Conservation (phyloP, 1,140 invertebrate species). For the Colletes gigas region DNA sequence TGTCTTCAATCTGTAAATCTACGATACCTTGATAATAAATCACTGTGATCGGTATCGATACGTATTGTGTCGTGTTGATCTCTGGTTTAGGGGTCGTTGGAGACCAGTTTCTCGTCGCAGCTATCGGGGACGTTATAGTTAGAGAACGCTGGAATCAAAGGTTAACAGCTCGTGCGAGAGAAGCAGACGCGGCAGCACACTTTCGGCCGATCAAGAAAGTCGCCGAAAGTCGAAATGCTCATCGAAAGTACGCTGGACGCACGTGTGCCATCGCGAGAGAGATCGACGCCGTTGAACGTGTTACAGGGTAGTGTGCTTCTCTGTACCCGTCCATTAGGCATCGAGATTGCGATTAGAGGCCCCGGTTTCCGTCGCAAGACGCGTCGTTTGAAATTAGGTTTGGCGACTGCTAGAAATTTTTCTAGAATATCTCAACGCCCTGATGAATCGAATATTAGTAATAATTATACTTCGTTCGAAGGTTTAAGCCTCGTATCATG, state of each 20-base stretch:
- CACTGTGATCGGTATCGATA: not conserved
- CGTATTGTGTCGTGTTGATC: not conserved
- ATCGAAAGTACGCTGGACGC: slow-evolving; percentile 21
- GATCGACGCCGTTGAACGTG: slow-evolving; percentile 26
- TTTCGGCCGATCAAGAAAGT: slow-evolving; percentile 39
- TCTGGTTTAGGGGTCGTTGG: no score
- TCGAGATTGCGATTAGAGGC: slow-evolving; percentile 31
- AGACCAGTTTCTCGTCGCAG: not conserved
- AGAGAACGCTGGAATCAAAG: slow-evolving; percentile 29
- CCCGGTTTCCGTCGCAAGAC: no score
- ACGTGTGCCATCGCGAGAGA: not conserved
- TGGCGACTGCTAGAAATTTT: no score
- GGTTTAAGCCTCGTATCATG: no score
- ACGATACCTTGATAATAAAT: no score
- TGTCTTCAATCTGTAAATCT: no score
- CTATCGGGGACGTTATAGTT: slow-evolving; percentile 34
- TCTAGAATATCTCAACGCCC: no score
- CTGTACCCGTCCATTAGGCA: slow-evolving; percentile 23
- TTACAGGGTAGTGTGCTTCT: not conserved
- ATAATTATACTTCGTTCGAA: no score
- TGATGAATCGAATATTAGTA: no score
- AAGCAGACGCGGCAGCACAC: slow-evolving; percentile 3
- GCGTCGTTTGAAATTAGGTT: no score
- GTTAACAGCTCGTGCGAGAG: slow-evolving; percentile 23
- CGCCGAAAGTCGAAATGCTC: slow-evolving; percentile 11